Evolutionary conservation across 2,113 vertebrate genomes (phyloP).

Genomic region (Martes martes): DNA sequence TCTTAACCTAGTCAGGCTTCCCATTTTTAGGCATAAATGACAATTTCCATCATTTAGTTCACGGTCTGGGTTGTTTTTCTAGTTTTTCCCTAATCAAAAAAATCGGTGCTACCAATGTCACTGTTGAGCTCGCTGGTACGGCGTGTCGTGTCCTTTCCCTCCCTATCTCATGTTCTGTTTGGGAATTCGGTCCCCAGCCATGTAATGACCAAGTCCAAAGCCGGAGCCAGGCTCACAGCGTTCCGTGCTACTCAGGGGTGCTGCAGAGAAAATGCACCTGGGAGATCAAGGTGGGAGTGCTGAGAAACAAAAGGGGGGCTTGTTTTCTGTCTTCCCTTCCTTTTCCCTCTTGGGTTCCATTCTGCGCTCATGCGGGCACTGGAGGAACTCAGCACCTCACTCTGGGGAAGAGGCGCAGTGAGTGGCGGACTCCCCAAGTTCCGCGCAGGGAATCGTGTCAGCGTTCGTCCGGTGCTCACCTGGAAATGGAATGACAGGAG

Average conservation of each 20-base stretch:
- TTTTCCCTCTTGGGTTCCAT: background rate
- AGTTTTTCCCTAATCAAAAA: background rate
- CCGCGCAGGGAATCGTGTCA: background rate
- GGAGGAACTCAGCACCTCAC: background rate
- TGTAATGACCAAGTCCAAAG: background rate
- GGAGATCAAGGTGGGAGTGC: background rate
- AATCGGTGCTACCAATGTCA: background rate
- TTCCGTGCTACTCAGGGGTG: too few species aligned
- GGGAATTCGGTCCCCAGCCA: background rate
- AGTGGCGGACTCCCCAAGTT: background rate
- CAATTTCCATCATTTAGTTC: background rate
- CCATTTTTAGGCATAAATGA: background rate
- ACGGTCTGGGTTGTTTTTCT: background rate
- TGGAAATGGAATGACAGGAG: background rate
- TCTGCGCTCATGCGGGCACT: background rate
- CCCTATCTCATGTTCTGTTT: background rate
- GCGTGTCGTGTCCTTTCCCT: too few species aligned
- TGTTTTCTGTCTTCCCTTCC: background rate
- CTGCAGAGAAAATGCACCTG: background rate
- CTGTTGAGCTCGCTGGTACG: background rate
- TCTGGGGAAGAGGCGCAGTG: background rate
- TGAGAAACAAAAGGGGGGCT: background rate
- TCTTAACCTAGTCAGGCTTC: background rate
- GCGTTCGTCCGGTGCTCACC: background rate
- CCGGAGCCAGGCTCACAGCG: background rate